These are phyloP conservation scores for Avahi laniger DNA, from an alignment of 2,797 vertebrate genomes.

Conservation along the genomic window DNA sequence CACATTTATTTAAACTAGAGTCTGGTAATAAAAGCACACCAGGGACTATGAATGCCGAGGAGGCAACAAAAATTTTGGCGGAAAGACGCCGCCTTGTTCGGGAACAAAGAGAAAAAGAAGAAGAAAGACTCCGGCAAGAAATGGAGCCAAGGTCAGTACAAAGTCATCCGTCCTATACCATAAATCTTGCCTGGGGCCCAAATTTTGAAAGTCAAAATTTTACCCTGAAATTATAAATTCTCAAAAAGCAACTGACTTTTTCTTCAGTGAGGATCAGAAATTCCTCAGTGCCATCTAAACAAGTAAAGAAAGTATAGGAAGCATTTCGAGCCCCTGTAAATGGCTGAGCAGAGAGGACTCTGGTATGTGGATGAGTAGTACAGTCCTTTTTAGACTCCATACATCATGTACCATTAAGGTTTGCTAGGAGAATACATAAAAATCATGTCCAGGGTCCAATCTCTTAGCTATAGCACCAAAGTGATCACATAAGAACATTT, in stretches of 20 bases:
- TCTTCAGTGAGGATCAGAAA: conserved; percentile 12
- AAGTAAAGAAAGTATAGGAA: background rate
- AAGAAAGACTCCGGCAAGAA: conserved; percentile 89
- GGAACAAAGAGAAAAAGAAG: conserved; percentile 92
- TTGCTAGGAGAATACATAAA: background rate
- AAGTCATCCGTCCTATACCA: background rate
- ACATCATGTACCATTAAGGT: background rate
- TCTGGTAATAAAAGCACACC: conserved; percentile 84
- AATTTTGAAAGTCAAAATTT: conserved; percentile 3
- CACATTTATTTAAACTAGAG: conserved; percentile 76
- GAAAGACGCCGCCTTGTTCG: conserved; percentile 91
- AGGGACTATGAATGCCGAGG: conserved; percentile 90
- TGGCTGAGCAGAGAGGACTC: background rate
- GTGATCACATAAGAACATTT: background rate
- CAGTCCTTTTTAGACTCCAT: background rate
- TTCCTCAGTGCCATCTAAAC: background rate
- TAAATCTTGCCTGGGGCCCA: background rate
- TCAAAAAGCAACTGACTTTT: background rate
- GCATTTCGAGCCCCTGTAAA: background rate
- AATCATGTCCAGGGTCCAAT: background rate
- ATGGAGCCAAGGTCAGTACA: conserved; percentile 90
- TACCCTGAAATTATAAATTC: background rate
- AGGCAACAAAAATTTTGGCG: conserved; percentile 92
- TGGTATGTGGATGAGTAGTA: background rate
- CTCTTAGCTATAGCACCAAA: background rate